phyloP scores from a whole-genome alignment of 30 jellyfish, hydroid and myxozoan species.

The Sanderia malayensis region DNA sequence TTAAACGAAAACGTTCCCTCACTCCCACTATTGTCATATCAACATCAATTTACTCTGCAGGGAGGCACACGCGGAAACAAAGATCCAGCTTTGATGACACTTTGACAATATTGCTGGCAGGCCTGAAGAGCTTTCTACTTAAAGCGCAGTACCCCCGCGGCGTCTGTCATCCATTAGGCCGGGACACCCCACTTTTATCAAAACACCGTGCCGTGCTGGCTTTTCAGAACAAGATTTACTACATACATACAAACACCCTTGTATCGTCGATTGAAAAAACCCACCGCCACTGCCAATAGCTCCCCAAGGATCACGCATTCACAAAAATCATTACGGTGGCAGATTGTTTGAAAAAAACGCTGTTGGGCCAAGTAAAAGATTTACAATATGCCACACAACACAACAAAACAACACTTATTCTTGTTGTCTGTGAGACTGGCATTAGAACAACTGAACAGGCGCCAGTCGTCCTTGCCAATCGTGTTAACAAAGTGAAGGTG shows the following conservation, averaged over 20 bases:
- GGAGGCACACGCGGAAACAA: constrained; percentile 61
- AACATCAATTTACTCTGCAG: constrained; percentile 66
- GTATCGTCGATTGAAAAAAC: too few relatives aligned
- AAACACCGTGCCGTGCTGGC: constrained; percentile 48
- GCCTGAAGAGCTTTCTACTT: constrained; percentile 47
- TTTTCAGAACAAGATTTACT: background rate
- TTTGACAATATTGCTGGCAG: constrained; percentile 62
- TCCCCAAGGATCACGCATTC: too few relatives aligned
- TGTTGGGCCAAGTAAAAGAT: too few relatives aligned
- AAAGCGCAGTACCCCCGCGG: constrained; percentile 63
- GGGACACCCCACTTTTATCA: constrained; percentile 65
- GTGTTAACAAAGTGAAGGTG: constrained; percentile 14
- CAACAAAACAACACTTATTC: too few relatives aligned
- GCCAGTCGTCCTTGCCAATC: background rate
- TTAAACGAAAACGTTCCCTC: background rate
- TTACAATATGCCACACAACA: too few relatives aligned
- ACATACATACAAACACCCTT: too few relatives aligned
- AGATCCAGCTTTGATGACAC: constrained; percentile 59
- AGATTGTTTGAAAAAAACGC: too few relatives aligned
- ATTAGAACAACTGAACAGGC: too few relatives aligned
- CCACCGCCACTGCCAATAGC: too few relatives aligned
- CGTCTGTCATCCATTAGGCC: constrained; percentile 26
- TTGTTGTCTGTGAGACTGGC: too few relatives aligned
- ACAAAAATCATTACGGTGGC: too few relatives aligned
- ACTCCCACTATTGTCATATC: constrained; percentile 45